Percentiles rank a stretch among this genome's conserved stretches.
phyloP scores from a whole-genome alignment of 2,113 vertebrate species.

The Ahaetulla prasina region DNA sequence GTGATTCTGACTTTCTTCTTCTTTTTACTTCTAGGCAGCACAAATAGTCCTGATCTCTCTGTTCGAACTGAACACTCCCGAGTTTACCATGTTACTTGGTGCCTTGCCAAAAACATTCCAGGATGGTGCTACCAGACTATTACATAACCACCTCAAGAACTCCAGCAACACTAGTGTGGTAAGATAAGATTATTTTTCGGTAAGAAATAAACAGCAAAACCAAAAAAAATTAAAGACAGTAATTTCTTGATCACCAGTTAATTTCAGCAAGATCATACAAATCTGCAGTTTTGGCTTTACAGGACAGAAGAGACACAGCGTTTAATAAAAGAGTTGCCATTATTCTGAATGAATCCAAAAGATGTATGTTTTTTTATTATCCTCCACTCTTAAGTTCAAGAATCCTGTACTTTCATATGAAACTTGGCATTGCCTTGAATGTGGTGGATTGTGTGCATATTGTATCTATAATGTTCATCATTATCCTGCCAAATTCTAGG shows the following conservation, averaged over 20 bases:
- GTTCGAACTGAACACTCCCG: constrained; percentile 96
- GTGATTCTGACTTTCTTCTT: not conserved
- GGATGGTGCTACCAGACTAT: constrained; percentile 96
- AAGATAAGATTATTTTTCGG: constrained; percentile 38
- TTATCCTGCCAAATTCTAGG: not conserved
- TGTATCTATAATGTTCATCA: not conserved
- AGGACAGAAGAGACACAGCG: not conserved
- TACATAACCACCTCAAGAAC: constrained; percentile 97
- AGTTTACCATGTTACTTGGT: constrained; percentile 99
- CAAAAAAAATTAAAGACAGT: not conserved
- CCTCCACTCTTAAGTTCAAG: not conserved
- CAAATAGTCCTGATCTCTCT: constrained; percentile 95
- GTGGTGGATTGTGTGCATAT: not conserved
- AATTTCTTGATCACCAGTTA: constrained; percentile 17
- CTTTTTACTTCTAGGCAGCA: constrained; percentile 78
- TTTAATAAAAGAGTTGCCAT: not conserved
- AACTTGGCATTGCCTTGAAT: not conserved
- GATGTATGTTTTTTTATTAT: not conserved
- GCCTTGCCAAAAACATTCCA: constrained; percentile 99
- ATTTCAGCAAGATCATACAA: constrained; percentile 34
- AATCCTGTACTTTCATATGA: not conserved
- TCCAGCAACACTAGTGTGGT: constrained; percentile 92
- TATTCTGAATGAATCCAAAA: not conserved
- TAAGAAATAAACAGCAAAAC: not conserved
- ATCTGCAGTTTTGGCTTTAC: not conserved